Base-by-base conservation (phyloP, 2,797 vertebrate genomes). In the Tapera naevia region DNA sequence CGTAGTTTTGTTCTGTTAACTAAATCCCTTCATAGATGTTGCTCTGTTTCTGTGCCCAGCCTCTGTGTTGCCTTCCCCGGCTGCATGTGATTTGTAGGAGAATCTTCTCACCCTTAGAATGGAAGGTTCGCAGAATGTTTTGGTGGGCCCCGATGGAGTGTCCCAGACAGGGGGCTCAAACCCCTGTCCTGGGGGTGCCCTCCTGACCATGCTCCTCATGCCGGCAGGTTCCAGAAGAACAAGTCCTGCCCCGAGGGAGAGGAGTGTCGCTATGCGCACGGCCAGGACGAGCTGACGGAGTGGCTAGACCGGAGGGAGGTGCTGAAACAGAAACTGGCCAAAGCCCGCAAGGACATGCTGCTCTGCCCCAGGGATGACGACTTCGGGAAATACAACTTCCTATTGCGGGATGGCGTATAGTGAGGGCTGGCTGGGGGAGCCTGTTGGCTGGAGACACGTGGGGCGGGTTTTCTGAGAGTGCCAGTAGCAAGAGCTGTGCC, bases 361-460 rank as follows among this genome's bases (percentile, higher is more conserved):
- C 98, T 99, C 89, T 98, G 98, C 86, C 98, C 98, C 1, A 97
- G 97, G 39, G 99, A 99, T 35, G 95, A 97, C 1, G 98, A 99
- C 98, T 99, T 99, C 3, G 99, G 99, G 96, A 99, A 99, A 98
- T 99, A 98, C 97, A 99, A 98, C 97, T 99, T 99, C 97, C 97
- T 99, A 90, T 98, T 99, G 91, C 97, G 98, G 86, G 98, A 99
- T 78, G 98, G 95, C 7, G 82, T 97, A 82, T 97, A 97, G 90
- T 82, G 10, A 80, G 64, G 19, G 64, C 8, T 19, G 21, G 21
- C 23, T 13, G 32, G 35, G n/a, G 43, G 39, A 72, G 32, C 88
- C 61, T 93, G 57, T 78, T 13, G 10, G 80, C 90, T 17, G 89
- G 94, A 91, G 96, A 87, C 97, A 48, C 91, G 22, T 2, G 11